Evolutionary conservation across 2,888 invertebrate species (phyloP).

Genomic region (Prenolepis imparis): DNA sequence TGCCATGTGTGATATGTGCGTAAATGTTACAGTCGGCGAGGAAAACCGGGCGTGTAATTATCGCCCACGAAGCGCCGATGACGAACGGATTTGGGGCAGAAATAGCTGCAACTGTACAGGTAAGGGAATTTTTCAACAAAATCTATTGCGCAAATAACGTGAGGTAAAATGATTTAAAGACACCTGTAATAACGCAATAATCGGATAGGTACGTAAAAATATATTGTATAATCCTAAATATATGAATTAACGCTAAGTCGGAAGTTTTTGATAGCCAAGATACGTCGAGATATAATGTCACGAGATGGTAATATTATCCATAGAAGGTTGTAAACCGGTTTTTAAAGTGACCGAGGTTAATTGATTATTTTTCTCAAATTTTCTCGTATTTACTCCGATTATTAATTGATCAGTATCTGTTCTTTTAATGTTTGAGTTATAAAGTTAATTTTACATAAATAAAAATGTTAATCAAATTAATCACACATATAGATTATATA

Average conservation of each 20-base stretch:
- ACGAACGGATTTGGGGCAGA: conserved; percentile 99
- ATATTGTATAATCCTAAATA: not conserved
- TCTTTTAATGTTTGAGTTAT: conserved; percentile 12
- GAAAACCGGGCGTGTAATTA: conserved; percentile 96
- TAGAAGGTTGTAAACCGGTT: conserved; percentile 2
- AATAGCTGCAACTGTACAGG: conserved; percentile 97
- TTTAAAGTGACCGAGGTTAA: conserved; percentile 14
- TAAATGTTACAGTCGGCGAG: conserved; percentile 93
- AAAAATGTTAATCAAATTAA: conserved; percentile 7
- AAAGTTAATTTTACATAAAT: conserved; percentile 1
- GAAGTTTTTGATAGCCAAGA: conserved; percentile 24
- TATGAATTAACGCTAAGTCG: not conserved
- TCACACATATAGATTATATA: not conserved
- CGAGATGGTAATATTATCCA: conserved; percentile 10
- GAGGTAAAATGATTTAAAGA: not conserved
- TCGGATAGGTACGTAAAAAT: not conserved
- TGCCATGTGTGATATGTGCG: conserved; percentile 33
- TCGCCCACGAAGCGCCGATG: conserved; percentile 98
- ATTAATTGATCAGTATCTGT: conserved; percentile 6
- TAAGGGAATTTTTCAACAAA: conserved; percentile 82
- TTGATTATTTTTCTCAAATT: not conserved
- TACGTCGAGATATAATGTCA: conserved; percentile 1
- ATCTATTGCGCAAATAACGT: not conserved
- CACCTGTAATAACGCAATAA: not conserved
- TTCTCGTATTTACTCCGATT: not conserved